These are phyloP conservation scores for Corythoichthys intestinalis DNA, from an alignment of 2,113 vertebrate genomes.

Conservation along the genomic window DNA sequence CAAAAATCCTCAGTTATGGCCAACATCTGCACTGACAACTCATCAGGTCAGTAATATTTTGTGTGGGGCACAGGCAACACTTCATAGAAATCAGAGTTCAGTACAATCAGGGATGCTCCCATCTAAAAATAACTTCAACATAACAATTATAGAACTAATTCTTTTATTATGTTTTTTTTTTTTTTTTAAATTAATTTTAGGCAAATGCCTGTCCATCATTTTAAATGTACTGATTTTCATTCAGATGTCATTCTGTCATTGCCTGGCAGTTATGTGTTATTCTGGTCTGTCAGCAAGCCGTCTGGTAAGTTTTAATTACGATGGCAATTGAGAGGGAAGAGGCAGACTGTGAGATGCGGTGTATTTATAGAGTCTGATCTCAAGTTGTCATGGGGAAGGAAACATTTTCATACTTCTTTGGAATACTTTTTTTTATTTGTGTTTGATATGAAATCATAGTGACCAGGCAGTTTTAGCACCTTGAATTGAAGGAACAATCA, in stretches of 20 bases:
- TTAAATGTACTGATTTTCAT: constrained; percentile 42
- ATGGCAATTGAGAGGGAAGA: constrained; percentile 68
- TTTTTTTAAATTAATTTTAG: not conserved
- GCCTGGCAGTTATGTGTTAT: constrained; percentile 59
- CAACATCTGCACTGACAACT: not conserved
- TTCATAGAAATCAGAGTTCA: not conserved
- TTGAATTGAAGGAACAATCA: not conserved
- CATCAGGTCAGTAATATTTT: not conserved
- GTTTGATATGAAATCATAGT: constrained; percentile 11
- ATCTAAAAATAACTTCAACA: not conserved
- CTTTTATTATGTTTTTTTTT: not conserved
- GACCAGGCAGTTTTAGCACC: constrained; percentile 9
- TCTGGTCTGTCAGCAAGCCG: constrained; percentile 50
- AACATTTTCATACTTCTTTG: constrained; percentile 19
- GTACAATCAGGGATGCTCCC: not conserved
- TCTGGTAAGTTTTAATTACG: constrained; percentile 72
- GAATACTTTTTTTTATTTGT: constrained; percentile 18
- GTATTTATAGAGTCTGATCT: constrained; percentile 71
- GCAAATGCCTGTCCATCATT: not conserved
- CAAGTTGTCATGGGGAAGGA: constrained; percentile 23
- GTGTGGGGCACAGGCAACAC: not conserved
- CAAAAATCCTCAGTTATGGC: not conserved
- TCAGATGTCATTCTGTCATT: constrained; percentile 48
- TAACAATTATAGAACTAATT: not conserved
- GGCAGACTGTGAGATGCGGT: constrained; percentile 60